Conservation (phyloP, 2,888 invertebrate species). For the Hypselothyrea guttata region DNA sequence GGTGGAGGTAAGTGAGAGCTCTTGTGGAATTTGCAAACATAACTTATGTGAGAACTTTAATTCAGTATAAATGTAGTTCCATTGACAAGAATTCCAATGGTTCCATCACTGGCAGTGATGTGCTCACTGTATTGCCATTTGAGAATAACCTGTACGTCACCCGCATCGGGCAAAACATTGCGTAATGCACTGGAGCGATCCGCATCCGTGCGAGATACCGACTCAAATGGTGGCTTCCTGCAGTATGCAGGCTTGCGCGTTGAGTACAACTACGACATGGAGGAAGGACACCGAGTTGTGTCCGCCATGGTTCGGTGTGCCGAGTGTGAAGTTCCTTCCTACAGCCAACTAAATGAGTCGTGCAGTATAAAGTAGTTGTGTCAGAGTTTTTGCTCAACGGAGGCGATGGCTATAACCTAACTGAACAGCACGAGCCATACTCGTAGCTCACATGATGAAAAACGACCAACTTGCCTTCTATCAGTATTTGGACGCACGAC, state of each 20-base stretch:
- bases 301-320: constrained; percentile 87
- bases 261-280: constrained; percentile 86
- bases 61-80: constrained; percentile 87
- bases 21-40: too few species aligned
- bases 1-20: constrained; percentile 84
- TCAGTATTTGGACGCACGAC: constrained; percentile 85
- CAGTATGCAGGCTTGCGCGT: constrained; percentile 91
- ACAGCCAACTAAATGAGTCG: constrained; percentile 84
- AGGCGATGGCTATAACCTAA: constrained; percentile 86
- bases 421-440: constrained; percentile 37
- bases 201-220: constrained; percentile 83
- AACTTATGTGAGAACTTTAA: too few species aligned
- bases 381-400: constrained; percentile 87
- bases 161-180: constrained; percentile 87
- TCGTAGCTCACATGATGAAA: constrained; percentile 80
- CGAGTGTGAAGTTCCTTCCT: constrained; percentile 85
- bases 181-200: constrained; percentile 87
- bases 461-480: constrained; percentile 84
- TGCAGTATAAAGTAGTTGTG: constrained; percentile 88
- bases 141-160: constrained; percentile 86
- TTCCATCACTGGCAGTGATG: constrained; percentile 87
- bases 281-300: constrained; percentile 86
- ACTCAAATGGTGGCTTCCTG: constrained; percentile 88
- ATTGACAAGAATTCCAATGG: constrained; percentile 84
- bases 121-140: constrained; percentile 90